Base-by-base conservation (phyloP, 2,888 invertebrate species). In the Orthonevra nobilis region DNA sequence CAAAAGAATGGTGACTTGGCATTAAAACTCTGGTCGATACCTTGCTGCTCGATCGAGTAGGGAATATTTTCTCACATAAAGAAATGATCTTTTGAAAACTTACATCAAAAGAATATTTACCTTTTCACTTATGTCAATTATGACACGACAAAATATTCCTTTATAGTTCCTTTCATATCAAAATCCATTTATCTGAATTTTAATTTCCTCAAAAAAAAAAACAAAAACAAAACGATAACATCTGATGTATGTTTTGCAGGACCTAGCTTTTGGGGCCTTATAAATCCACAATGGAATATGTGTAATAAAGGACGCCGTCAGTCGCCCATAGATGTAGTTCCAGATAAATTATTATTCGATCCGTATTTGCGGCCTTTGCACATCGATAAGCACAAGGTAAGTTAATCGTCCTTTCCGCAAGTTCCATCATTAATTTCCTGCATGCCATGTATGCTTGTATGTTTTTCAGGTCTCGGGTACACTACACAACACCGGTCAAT, bases 261-360 rank as follows among this genome's bases (percentile, higher is more conserved):
- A 90, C 98, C 98, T 48, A 95, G 96, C 66, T 98, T 97, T 91
- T 99, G 99, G 99, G 98, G 99, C 69, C 92, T 97, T 83, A 96
- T 98, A 90, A 98, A 98, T 91, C 97, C 97, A 9, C 97, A 98
- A 89, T 99, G 99, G 99, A 95, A 94, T 86, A 94, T 99, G 92
- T 99, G 99, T 91, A 96, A 95, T 90, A 97, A 97, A 89, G 99
- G 99, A 42, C 92, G 96, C 81, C 92, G 97, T 81, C 99, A 99
- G 90, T 98, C 98, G 81, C 99, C 99, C 1, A 96, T 99, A 87
- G 97, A 99, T 91, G 94, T 99, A 83, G 97, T 98, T 86, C 98
- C 99, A 1, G 94, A 95, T 85, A 95, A 96, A 88, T 91, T 99
- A 82, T 93, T 99, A 77, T 99, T 95, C 90, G 99, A 99, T 90